Evolutionary conservation across 2,113 vertebrate genomes (phyloP).

Genomic region (Engystomops pustulosus): DNA sequence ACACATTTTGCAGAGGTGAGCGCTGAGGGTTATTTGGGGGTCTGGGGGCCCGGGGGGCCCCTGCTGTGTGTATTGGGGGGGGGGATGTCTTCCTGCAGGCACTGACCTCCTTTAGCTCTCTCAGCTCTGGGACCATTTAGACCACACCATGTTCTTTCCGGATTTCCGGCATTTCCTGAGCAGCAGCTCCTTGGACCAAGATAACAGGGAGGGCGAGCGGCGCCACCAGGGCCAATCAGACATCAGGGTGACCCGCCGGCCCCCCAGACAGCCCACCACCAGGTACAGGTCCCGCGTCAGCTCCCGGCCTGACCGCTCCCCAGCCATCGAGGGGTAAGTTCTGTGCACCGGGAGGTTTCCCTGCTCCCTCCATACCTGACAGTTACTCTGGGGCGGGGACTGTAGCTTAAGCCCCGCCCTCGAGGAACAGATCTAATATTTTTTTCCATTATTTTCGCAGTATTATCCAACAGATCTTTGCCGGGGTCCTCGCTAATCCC

Average conservation of each 20-base stretch:
- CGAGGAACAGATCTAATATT: too few relatives aligned
- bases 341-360: background rate
- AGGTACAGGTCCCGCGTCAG: conserved; percentile 86
- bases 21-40: too few relatives aligned
- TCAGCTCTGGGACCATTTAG: conserved; percentile 89
- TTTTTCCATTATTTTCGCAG: conserved; percentile 65
- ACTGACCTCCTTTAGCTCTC: background rate
- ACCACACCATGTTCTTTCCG: conserved; percentile 74
- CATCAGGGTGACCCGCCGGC: conserved; percentile 86
- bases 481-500: conserved; percentile 92
- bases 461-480: conserved; percentile 96
- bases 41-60: too few relatives aligned
- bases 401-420: too few relatives aligned
- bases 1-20: conserved; percentile 92
- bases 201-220: conserved; percentile 77
- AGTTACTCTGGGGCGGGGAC: too few relatives aligned
- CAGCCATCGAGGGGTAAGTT: conserved; percentile 92
- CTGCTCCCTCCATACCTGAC: too few relatives aligned
- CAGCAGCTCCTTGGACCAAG: conserved; percentile 78
- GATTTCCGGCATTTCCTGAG: conserved; percentile 75
- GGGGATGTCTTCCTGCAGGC: background rate
- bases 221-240: conserved; percentile 76
- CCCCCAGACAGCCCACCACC: conserved; percentile 82
- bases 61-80: too few relatives aligned
- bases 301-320: conserved; percentile 88